Percentiles rank a stretch among this genome's conserved stretches.
Evolutionary conservation across 2,797 vertebrate species (phyloP).

Genomic region (Smutsia temminckii): DNA sequence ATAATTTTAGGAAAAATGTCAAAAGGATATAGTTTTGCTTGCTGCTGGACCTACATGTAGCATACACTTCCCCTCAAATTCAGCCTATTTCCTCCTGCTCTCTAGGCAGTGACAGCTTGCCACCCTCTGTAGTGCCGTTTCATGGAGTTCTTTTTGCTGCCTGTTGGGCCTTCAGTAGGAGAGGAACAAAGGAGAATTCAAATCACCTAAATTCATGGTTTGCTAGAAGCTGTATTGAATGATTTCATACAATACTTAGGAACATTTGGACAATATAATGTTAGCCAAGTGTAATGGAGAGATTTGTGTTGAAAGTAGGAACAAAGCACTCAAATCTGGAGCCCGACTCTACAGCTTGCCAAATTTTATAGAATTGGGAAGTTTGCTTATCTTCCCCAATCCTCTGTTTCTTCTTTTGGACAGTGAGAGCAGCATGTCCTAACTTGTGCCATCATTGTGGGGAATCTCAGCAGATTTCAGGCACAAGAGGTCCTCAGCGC

Average conservation of each 20-base stretch:
- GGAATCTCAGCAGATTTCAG: not conserved
- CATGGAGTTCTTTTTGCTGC: not conserved
- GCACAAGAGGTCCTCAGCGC: not conserved
- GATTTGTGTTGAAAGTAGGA: not conserved
- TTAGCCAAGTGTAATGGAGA: not conserved
- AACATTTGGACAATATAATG: not conserved
- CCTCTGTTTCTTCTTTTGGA: not conserved
- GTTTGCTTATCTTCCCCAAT: not conserved
- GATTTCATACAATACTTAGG: not conserved
- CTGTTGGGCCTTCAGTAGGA: not conserved
- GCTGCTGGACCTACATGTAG: constrained; percentile 31
- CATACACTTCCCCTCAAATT: constrained; percentile 30
- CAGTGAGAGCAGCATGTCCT: not conserved
- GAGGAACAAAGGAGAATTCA: not conserved
- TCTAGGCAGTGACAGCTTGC: not conserved
- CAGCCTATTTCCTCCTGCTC: not conserved
- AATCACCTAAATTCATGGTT: not conserved
- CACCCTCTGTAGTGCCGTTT: not conserved
- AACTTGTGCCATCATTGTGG: not conserved
- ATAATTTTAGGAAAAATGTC: constrained; percentile 41
- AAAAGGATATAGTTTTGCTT: constrained; percentile 43
- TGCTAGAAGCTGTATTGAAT: not conserved
- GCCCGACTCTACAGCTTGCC: not conserved
- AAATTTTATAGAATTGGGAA: not conserved
- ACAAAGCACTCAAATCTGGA: not conserved